Conservation (phyloP, 2,113 vertebrate genomes). For the Apteryx mantelli region DNA sequence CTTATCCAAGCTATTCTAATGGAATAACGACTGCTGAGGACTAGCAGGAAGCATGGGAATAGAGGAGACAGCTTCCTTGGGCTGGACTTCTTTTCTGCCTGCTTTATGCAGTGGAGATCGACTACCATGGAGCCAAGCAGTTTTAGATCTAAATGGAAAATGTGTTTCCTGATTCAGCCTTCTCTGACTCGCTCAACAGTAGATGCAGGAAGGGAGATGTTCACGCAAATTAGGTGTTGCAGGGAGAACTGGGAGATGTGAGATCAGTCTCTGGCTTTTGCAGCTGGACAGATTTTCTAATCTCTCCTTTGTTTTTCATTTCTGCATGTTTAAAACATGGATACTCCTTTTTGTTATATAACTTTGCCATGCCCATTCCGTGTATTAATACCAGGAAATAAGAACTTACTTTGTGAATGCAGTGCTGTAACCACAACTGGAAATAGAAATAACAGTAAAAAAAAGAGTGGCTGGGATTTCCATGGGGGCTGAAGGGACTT, state of each 20-base stretch:
- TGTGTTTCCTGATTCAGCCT: background rate
- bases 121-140: background rate
- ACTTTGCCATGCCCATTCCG: background rate
- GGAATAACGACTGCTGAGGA: background rate
- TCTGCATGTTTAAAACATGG: background rate
- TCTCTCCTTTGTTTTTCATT: background rate
- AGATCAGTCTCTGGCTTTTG: conserved; percentile 27
- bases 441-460: background rate
- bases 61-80: background rate
- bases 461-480: background rate
- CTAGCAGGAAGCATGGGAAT: background rate
- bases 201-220: background rate
- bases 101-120: background rate
- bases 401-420: background rate
- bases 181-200: background rate
- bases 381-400: background rate
- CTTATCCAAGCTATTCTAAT: background rate
- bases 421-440: background rate
- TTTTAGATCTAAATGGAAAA: conserved; percentile 26
- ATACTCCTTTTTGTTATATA: background rate
- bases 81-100: background rate
- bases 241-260: background rate
- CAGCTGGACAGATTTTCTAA: background rate
- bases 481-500: background rate
- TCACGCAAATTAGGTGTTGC: background rate